Evolutionary conservation across 2,113 vertebrate species (phyloP).

Genomic region (western clawed frog (Xenopus tropicalis)): UCB_Xtro_10.0 CM004446.2:3733001-3733500

Average conservation of each 20-base stretch:
- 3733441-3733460: conserved; percentile 73
- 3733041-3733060: too few relatives aligned
- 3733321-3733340: conserved; percentile 42
- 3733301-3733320: conserved; percentile 54
- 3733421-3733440: conserved; percentile 76
- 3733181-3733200: conserved; percentile 69
- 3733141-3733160: conserved; percentile 50
- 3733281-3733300: conserved; percentile 53
- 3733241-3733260: conserved; percentile 76
- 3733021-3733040: too few relatives aligned
- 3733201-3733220: conserved; percentile 73
- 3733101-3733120: not conserved
- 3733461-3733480: conserved; percentile 77
- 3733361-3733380: conserved; percentile 49
- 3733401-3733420: conserved; percentile 59
- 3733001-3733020: too few relatives aligned
- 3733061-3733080: too few relatives aligned
- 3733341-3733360: conserved; percentile 9
- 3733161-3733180: conserved; percentile 63
- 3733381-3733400: conserved; percentile 40
- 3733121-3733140: not conserved
- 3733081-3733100: too few relatives aligned
- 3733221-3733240: conserved; percentile 73
- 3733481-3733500: conserved; percentile 73
- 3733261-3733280: conserved; percentile 66